A percentile compares a stretch with the other conserved stretches of the same genome.
Conservation (phyloP, 1,140 invertebrate species). For the Matsumurasca onukii region DNA sequence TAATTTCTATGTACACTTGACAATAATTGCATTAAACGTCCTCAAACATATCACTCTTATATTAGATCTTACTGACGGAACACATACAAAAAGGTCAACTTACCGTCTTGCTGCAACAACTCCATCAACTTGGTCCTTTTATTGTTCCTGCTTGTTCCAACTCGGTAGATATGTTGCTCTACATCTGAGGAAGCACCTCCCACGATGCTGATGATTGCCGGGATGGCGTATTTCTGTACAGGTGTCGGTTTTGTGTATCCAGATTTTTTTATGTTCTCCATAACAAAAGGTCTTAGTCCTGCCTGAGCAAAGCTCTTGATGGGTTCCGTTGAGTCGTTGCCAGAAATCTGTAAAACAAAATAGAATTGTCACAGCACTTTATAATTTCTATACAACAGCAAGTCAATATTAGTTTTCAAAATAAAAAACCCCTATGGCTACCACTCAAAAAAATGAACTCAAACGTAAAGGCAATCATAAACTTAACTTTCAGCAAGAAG, state of each 20-base stretch:
- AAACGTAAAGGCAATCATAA: too few species aligned
- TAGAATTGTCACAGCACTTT: too few species aligned
- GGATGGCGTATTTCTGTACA: conserved; percentile 89
- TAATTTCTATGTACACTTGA: too few species aligned
- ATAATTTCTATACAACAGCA: too few species aligned
- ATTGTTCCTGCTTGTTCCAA: conserved; percentile 50
- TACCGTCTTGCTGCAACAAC: conserved; percentile 62
- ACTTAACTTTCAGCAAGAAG: too few species aligned
- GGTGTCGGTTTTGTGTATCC: conserved; percentile 89
- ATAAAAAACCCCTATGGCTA: background rate
- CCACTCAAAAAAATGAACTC: background rate
- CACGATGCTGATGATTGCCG: conserved; percentile 81
- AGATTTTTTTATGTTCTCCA: conserved; percentile 78
- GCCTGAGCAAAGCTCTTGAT: conserved; percentile 72
- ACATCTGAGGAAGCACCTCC: conserved; percentile 92
- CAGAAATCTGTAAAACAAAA: conserved; percentile 57
- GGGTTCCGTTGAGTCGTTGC: conserved; percentile 62
- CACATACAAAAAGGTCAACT: too few species aligned
- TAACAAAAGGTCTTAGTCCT: conserved; percentile 63
- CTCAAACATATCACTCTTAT: too few species aligned
- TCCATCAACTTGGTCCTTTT: conserved; percentile 76
- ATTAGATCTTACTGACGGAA: too few species aligned
- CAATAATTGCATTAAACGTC: too few species aligned
- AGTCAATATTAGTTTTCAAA: too few species aligned
- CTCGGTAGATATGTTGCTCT: conserved; percentile 76